These are phyloP conservation scores for Enoplosus armatus DNA, from an alignment of 2,797 vertebrate species.

Conservation along the genomic window DNA sequence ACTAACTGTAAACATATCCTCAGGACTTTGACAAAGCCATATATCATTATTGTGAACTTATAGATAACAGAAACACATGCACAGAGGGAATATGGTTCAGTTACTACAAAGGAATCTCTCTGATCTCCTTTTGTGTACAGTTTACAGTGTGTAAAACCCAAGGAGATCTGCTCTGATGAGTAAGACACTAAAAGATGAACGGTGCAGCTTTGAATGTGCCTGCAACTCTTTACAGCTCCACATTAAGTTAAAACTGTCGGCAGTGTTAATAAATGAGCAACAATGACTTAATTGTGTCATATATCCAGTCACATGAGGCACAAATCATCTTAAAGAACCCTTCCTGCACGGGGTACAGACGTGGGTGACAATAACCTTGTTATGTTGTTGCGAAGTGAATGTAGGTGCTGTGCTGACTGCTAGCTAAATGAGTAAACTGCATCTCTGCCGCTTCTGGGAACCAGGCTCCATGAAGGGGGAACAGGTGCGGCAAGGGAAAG, in stretches of 20 bases:
- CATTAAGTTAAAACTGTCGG: not conserved
- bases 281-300: not conserved
- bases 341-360: conserved; percentile 4
- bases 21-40: conserved; percentile 9
- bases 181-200: not conserved
- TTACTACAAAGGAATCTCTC: conserved; percentile 15
- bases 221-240: not conserved
- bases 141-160: conserved; percentile 13
- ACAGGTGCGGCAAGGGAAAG: conserved; percentile 35
- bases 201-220: conserved; percentile 6
- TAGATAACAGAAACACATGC: not conserved
- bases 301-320: conserved; percentile 6
- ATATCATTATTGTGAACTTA: conserved; percentile 23
- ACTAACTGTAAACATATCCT: conserved; percentile 22
- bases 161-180: conserved; percentile 4
- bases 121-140: conserved; percentile 17
- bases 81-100: not conserved
- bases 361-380: conserved; percentile 40
- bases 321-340: conserved; percentile 13
- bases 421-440: conserved; percentile 46
- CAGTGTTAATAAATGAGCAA: conserved; percentile 1
- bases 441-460: conserved; percentile 27
- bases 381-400: conserved; percentile 32
- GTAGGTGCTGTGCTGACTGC: conserved; percentile 43
- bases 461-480: conserved; percentile 28